These are phyloP conservation scores for Grus americana DNA, from an alignment of 2,113 vertebrate species.

Conservation along the genomic window DNA sequence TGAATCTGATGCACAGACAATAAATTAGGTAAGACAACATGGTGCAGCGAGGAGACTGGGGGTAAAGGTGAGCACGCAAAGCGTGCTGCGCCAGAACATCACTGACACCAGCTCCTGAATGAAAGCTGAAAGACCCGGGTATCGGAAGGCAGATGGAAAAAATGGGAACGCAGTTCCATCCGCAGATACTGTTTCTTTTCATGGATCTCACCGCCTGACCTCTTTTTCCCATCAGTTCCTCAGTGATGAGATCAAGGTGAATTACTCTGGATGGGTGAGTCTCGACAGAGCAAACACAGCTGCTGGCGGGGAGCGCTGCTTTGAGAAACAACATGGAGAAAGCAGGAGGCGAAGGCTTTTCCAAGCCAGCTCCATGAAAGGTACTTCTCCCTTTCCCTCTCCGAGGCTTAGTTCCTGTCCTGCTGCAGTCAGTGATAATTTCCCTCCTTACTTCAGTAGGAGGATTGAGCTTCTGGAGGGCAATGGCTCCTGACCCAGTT, in stretches of 20 bases:
- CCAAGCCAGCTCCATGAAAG: not conserved
- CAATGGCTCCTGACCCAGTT: constrained; percentile 6
- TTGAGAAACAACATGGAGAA: constrained; percentile 1
- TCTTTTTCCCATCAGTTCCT: constrained; percentile 17
- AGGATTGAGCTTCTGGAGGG: constrained; percentile 36
- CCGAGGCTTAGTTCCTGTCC: not conserved
- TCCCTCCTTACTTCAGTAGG: constrained; percentile 5
- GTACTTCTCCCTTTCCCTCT: constrained; percentile 1
- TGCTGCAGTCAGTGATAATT: constrained; percentile 28
- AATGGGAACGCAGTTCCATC: not conserved
- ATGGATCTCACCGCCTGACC: not conserved
- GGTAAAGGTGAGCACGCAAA: not conserved
- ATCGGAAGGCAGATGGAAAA: not conserved
- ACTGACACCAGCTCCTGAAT: fast-evolving
- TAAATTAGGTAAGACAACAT: not conserved
- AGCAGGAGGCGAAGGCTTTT: not conserved
- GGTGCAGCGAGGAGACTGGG: not conserved
- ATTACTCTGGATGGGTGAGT: constrained; percentile 11
- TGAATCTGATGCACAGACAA: not conserved
- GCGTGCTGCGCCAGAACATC: not conserved
- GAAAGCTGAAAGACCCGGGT: not conserved
- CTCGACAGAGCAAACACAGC: constrained; percentile 19
- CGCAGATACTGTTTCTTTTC: constrained; percentile 1
- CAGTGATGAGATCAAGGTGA: constrained; percentile 18
- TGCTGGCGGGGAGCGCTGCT: not conserved